Conservation (phyloP, 2,888 invertebrate species). For the Ichneumoninae sp. region DNA sequence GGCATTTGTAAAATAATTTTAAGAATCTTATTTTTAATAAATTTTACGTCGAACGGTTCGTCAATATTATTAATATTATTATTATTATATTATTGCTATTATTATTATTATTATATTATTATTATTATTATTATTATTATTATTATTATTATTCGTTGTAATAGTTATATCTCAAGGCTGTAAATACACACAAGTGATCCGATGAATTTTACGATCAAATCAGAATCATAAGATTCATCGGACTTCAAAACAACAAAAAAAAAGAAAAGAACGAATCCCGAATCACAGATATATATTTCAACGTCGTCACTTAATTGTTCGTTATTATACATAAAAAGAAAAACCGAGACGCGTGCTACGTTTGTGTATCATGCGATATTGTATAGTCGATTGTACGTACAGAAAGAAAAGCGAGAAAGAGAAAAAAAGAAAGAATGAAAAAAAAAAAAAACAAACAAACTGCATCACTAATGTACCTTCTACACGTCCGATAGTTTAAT, state of each 20-base stretch:
- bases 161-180: constrained; percentile 69
- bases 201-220: constrained; percentile 38
- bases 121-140: constrained; percentile 42
- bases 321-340: constrained; percentile 42
- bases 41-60: constrained; percentile 63
- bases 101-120: constrained; percentile 36
- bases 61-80: constrained; percentile 59
- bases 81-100: not conserved
- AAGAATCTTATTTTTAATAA: constrained; percentile 45
- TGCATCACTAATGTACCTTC: constrained; percentile 73
- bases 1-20: constrained; percentile 66
- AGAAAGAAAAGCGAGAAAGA: constrained; percentile 10
- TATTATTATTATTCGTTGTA: constrained; percentile 55
- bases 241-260: not conserved
- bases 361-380: constrained; percentile 52
- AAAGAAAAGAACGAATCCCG: constrained; percentile 24
- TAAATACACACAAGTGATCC: constrained; percentile 70
- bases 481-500: constrained; percentile 72
- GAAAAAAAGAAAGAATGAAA: too few relatives aligned
- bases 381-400: constrained; percentile 54
- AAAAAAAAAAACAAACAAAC: constrained; percentile 45
- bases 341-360: constrained; percentile 39
- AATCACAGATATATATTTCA: constrained; percentile 44
- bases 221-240: constrained; percentile 9
- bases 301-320: constrained; percentile 61